Conservation (phyloP, 2,113 vertebrate genomes). For the Bujurquina vittata region DNA sequence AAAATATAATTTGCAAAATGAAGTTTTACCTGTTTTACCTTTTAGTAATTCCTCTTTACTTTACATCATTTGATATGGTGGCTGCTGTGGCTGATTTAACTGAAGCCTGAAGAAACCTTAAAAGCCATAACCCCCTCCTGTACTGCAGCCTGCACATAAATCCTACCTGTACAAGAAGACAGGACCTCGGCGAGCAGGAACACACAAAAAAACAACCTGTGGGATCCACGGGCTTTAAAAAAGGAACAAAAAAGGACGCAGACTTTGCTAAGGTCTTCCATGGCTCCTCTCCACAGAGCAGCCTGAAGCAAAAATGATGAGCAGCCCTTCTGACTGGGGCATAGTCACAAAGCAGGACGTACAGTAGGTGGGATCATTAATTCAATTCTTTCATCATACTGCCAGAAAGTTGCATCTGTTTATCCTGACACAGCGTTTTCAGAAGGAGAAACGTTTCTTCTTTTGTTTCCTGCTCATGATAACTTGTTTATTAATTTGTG, state of each 20-base stretch:
- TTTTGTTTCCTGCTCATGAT: too few species aligned
- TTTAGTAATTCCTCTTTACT: background rate
- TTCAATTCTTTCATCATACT: rapidly evolving
- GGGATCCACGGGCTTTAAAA: rapidly evolving
- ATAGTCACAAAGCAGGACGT: too few species aligned
- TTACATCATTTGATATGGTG: background rate
- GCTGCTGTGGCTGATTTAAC: background rate
- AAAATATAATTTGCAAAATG: too few species aligned
- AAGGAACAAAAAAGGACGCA: background rate
- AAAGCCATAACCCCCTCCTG: too few species aligned
- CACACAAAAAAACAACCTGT: too few species aligned
- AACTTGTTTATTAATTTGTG: too few species aligned
- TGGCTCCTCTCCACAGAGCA: rapidly evolving
- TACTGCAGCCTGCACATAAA: too few species aligned
- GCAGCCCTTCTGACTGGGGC: background rate
- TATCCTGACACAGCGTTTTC: background rate
- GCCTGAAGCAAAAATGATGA: background rate
- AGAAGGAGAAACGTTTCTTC: background rate
- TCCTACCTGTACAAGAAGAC: too few species aligned
- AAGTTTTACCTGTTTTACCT: too few species aligned
- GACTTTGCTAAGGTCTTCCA: background rate
- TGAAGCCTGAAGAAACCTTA: background rate
- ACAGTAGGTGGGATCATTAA: background rate
- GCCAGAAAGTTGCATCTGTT: background rate
- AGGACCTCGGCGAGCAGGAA: too few species aligned